Base-by-base conservation (phyloP, 2,888 invertebrate genomes). In the Stenolophus ochropezus region DNA sequence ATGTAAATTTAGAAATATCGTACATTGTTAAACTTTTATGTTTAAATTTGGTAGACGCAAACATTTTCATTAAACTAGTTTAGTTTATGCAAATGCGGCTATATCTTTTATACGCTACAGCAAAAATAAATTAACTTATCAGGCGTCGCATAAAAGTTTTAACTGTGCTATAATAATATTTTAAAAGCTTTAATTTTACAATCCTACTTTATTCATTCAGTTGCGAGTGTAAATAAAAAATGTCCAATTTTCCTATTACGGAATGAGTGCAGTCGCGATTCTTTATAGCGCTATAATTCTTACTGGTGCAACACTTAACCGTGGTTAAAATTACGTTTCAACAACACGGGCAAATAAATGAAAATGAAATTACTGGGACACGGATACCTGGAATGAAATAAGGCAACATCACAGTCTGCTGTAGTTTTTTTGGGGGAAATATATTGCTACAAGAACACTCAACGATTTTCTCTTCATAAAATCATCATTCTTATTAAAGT, bases 221-320 rank as follows among this genome's bases (percentile, higher is more conserved):
- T 61, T 4, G 25, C 11, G 23, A 23, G 25, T 27, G 25, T 23
- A 61, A 61, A 61, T 25, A 61, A 61, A 61, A 14, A 61, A 21
- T 33, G 33, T 42, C 65, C 65, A 69, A 69, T 69, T 69, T 69
- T 69, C 65, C 65, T 69, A 69, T 69, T 69, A 69, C 65, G 11
- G 33, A 69, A 69, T 69, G 65, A 69, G 16, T 69, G 65, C 65
- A 69, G 33, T 69, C 33, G 65, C 65, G 33, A 69, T 69, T 69
- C 65, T 69, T 33, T 69, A 69, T 69, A 11, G 33, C 65, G 65
- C 65, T 33, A 69, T 69, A 69, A 69, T 69, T 69, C 65, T 69
- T 27, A 69, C 33, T 33, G 65, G 65, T 25, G 61, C 61, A 61
- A 61, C 61, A 61, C 61, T 61, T 61, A 23, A 61, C 61, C 61